Evolutionary conservation across 2,888 invertebrate genomes (phyloP).

Genomic region (Brachylomia viminalis): DNA sequence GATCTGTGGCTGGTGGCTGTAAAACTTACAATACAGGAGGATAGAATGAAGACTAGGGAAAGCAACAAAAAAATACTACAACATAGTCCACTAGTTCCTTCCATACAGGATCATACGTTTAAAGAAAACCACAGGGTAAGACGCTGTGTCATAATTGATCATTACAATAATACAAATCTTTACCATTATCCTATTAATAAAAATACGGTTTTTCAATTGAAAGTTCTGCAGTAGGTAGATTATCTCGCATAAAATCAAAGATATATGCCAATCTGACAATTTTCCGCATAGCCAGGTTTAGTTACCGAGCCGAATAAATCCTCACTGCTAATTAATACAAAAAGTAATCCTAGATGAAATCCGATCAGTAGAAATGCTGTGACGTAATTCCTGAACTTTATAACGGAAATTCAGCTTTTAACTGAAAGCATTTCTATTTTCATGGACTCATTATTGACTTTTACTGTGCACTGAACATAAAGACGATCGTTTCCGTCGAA

Average conservation of each 20-base stretch:
- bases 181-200: constrained; percentile 1
- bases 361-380: constrained; percentile 1
- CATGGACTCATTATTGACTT: constrained; percentile 58
- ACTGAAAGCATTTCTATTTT: constrained; percentile 47
- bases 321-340: constrained; percentile 33
- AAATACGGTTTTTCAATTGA: not conserved
- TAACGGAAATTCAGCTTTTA: constrained; percentile 43
- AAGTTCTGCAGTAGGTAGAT: not conserved
- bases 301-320: constrained; percentile 25
- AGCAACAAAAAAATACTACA: not conserved
- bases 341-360: constrained; percentile 22
- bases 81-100: not conserved
- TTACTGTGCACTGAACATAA: constrained; percentile 68
- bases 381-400: constrained; percentile 38
- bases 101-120: not conserved
- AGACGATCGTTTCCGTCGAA: constrained; percentile 59
- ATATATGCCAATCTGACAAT: constrained; percentile 16
- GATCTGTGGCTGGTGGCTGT: not conserved
- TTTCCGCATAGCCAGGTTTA: constrained; percentile 10
- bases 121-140: not conserved
- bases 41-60: not conserved
- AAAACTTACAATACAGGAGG: not conserved
- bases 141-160: too few species aligned
- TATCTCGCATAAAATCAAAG: not conserved
- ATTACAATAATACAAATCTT: not conserved